Conservation (phyloP, 2,797 vertebrate genomes). For the Margarornis squamiger region DNA sequence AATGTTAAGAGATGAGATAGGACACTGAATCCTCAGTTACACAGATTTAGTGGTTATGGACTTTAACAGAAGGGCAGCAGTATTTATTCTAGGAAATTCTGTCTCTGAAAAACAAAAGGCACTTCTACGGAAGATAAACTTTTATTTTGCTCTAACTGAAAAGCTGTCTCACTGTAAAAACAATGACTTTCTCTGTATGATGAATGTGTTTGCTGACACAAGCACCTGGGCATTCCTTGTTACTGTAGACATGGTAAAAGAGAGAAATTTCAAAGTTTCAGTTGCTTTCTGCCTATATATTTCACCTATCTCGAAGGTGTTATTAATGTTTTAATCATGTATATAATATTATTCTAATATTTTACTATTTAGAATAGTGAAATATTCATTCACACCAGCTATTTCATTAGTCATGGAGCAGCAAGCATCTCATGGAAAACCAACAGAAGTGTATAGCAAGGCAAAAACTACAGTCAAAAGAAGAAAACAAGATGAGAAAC, state of each 20-base stretch:
- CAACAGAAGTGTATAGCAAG: not conserved
- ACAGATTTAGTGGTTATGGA: constrained; percentile 49
- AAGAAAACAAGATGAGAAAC: not conserved
- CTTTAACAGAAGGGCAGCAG: constrained; percentile 47
- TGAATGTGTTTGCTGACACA: not conserved
- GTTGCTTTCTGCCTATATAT: not conserved
- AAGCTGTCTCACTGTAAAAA: not conserved
- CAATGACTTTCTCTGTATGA: not conserved
- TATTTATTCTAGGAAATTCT: constrained; percentile 45
- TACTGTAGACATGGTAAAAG: not conserved
- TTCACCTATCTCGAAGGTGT: not conserved
- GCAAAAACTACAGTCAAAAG: not conserved
- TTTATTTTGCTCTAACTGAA: constrained; percentile 29
- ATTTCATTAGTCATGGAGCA: not conserved
- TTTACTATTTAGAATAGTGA: not conserved
- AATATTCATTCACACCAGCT: not conserved
- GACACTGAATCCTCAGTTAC: constrained; percentile 42
- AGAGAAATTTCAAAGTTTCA: not conserved
- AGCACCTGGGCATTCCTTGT: not conserved
- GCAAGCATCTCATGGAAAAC: not conserved
- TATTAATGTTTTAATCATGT: not conserved
- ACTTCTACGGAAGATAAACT: constrained; percentile 27
- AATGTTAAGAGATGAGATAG: constrained; percentile 2
- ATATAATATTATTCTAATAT: not conserved
- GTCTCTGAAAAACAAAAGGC: constrained; percentile 8